phyloP scores from a whole-genome alignment of 2,888 invertebrate species.

The Melieria crassipennis region DNA sequence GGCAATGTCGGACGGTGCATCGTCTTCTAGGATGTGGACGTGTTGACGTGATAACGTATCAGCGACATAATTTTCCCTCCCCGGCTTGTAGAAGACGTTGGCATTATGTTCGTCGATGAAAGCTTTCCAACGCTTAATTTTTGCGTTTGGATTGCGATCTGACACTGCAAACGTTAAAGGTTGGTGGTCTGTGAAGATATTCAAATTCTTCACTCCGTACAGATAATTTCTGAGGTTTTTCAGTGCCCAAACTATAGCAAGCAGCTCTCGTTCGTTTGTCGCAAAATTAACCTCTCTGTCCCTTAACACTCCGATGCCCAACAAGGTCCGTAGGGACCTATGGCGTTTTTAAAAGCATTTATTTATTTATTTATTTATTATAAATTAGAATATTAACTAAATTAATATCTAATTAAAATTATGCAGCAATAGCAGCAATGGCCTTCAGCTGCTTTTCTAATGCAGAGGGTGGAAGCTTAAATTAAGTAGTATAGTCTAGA shows the following conservation, averaged over 20 bases:
- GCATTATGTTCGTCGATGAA: constrained; percentile 14
- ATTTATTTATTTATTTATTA: no score
- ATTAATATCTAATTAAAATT: no score
- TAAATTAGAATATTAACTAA: no score
- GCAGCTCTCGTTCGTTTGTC: constrained; percentile 9
- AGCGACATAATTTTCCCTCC: constrained; percentile 8
- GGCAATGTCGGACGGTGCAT: neutral
- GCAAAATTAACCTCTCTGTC: constrained; percentile 1
- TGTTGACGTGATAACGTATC: constrained; percentile 14
- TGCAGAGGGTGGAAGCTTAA: no score
- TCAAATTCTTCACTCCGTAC: neutral
- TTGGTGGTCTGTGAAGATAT: constrained; percentile 7
- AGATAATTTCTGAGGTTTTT: constrained; percentile 10
- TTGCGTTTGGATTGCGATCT: constrained; percentile 14
- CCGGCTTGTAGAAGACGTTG: neutral
- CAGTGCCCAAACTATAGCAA: constrained; percentile 13
- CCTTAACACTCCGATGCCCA: no score
- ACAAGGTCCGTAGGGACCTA: no score
- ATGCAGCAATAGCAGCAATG: no score
- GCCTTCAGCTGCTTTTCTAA: no score
- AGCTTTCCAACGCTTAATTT: constrained; percentile 10
- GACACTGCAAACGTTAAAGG: constrained; percentile 8
- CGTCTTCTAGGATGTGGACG: neutral
- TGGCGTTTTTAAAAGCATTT: no score
- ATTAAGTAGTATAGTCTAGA: no score